Percentiles rank a stretch among this genome's conserved stretches.
Evolutionary conservation across 2,888 invertebrate species (phyloP).

Genomic region (Eucera pruinosa): DNA sequence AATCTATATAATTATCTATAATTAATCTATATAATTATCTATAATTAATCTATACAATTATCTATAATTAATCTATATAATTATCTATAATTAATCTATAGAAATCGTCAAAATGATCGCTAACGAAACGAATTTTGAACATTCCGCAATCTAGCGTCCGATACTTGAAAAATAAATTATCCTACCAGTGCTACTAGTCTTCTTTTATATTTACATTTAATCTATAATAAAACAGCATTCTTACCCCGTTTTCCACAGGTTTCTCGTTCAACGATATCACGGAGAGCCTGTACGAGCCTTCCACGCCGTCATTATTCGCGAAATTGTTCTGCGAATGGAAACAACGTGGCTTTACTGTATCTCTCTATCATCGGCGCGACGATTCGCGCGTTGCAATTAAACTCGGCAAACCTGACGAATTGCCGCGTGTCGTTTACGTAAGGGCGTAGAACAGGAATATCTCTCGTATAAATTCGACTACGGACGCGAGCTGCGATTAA

Average conservation of each 20-base stretch:
- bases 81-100: no score
- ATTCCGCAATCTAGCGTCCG: no score
- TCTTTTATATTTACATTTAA: no score
- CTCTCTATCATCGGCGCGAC: conserved; percentile 9
- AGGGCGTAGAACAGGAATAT: conserved; percentile 1
- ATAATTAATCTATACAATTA: no score
- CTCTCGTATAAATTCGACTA: not conserved
- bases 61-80: no score
- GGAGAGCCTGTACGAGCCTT: conserved; percentile 58
- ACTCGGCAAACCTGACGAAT: conserved; percentile 1
- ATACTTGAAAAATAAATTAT: no score
- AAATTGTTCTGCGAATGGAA: conserved; percentile 41
- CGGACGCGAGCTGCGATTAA: conserved; percentile 4
- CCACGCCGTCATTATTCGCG: conserved; percentile 8
- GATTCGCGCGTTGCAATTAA: conserved; percentile 8
- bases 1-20: no score
- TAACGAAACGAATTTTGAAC: no score
- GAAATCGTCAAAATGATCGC: no score
- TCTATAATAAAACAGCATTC: no score
- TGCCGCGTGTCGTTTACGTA: conserved; percentile 34
- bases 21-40: no score
- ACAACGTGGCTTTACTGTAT: not conserved
- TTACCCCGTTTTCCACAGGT: conserved; percentile 33
- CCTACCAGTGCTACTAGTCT: no score
- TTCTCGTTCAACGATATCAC: conserved; percentile 26